Base-by-base conservation (phyloP, 2,888 invertebrate species). In the Eupithecia inturbata region DNA sequence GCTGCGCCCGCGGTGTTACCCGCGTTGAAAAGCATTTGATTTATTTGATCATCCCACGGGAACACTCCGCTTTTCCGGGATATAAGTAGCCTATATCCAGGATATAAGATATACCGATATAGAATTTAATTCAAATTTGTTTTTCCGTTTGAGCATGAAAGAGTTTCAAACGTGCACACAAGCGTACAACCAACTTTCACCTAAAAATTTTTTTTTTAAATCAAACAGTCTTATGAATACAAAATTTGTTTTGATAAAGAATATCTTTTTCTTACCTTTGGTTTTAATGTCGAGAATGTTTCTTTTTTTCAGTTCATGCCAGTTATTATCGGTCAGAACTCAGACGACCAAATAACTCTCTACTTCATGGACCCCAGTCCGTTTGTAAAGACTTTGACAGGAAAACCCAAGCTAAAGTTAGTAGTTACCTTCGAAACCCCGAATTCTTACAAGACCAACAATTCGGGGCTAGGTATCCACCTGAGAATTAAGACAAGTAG, bases 401-500 rank as follows among this genome's bases (percentile, higher is more conserved):
- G 96, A 41, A 95, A 95, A 79, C 96, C 96, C 1, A 95, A 95
- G 84, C 82, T 96, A 2, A 95, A 96, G 96, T 96, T 88, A 88
- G 91, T 87, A 77, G 36, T 71, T 14, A 36, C 9, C 1, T 36
- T 36, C 9, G 9, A 9, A 36, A 4, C 5, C 36, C 36, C 36
- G 36, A 36, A 1, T 36, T 36, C 5, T 36, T 36, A 36, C 7
- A 4, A 31, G 1, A 4, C 31, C 5, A 31, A 31, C 3, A 31
- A 31, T 31, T 31, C 31, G 31, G 31, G 19, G 45, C 19, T 45
- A 2, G 49, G n/a, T n/a, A n/a, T 49, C n/a, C 9, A 49, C 49
- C n/a, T 49, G 19, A 7, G 45, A n/a, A 49, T n/a, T 9, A 10
- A 49, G 49, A 19, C 45, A 45, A 45, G 45, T 45, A 19, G 6